Conservation (phyloP, 1,140 invertebrate genomes). For the Saccostrea echinata region DNA sequence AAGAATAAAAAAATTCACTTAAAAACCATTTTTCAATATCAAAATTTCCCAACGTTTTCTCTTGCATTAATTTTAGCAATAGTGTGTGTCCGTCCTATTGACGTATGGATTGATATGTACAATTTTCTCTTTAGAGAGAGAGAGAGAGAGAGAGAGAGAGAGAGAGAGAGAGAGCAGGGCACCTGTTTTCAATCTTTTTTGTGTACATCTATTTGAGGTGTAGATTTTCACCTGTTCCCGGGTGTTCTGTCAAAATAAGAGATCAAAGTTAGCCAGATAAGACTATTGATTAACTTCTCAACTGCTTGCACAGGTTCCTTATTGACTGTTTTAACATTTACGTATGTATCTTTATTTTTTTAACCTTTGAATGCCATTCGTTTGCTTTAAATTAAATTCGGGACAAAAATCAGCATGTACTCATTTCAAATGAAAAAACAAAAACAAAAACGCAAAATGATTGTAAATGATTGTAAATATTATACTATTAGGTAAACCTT, state of each 20-base stretch:
- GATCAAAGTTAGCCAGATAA: constrained; percentile 15
- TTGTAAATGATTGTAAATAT: no score
- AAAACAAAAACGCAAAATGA: no score
- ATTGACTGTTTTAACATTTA: not conserved
- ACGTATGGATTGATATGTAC: not conserved
- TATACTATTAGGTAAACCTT: not conserved
- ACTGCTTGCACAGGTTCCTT: not conserved
- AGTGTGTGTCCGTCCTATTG: no score
- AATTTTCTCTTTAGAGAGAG: not conserved
- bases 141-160: constrained; percentile 19
- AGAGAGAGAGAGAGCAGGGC: not conserved
- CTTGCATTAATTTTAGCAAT: no score
- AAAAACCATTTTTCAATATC: not conserved
- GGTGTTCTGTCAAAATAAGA: not conserved
- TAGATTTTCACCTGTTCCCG: not conserved
- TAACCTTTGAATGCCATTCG: not conserved
- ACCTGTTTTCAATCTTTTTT: not conserved
- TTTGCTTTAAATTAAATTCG: not conserved
- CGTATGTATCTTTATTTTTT: not conserved
- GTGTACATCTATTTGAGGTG: not conserved
- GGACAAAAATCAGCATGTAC: no score
- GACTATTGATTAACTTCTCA: not conserved
- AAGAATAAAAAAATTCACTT: not conserved
- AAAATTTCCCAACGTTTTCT: no score
- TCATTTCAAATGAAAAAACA: no score